These are phyloP conservation scores for Dufourea novaeangliae DNA, from an alignment of 1,140 invertebrate species.

Conservation along the genomic window DNA sequence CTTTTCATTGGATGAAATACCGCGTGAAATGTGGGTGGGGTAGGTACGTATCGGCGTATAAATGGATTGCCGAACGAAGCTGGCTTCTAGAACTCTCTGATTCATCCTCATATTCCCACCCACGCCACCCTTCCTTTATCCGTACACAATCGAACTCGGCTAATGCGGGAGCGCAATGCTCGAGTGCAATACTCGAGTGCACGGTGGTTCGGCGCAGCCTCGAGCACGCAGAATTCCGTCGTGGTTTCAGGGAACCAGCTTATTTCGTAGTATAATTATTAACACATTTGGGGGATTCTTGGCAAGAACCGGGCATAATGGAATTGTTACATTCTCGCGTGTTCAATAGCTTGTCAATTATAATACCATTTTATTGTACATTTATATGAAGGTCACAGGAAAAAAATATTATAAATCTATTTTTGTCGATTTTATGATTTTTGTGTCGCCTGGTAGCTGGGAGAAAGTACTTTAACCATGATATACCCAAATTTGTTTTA, in stretches of 20 bases:
- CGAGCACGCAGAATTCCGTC: too few relatives aligned
- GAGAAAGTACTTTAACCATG: too few relatives aligned
- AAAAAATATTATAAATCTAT: too few relatives aligned
- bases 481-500: too few relatives aligned
- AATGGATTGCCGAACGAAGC: conserved; percentile 68
- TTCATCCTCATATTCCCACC: conserved; percentile 41
- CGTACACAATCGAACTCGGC: not conserved
- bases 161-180: not conserved
- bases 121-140: conserved; percentile 18
- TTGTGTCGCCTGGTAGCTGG: too few relatives aligned
- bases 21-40: conserved; percentile 62
- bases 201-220: not conserved
- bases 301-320: too few relatives aligned
- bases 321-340: too few relatives aligned
- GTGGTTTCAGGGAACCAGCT: not conserved
- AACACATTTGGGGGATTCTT: not conserved
- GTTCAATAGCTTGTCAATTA: too few relatives aligned
- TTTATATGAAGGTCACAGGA: too few relatives aligned
- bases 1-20: conserved; percentile 71
- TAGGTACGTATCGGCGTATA: conserved; percentile 58
- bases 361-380: too few relatives aligned
- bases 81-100: conserved; percentile 35
- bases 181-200: too few relatives aligned
- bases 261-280: not conserved
- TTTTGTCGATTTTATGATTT: too few relatives aligned